Percentiles rank a stretch among this genome's conserved stretches.
Evolutionary conservation across 30 jellyfish, hydroid and myxozoan genomes (phyloP).

Genomic region (Mastigias papua): DNA sequence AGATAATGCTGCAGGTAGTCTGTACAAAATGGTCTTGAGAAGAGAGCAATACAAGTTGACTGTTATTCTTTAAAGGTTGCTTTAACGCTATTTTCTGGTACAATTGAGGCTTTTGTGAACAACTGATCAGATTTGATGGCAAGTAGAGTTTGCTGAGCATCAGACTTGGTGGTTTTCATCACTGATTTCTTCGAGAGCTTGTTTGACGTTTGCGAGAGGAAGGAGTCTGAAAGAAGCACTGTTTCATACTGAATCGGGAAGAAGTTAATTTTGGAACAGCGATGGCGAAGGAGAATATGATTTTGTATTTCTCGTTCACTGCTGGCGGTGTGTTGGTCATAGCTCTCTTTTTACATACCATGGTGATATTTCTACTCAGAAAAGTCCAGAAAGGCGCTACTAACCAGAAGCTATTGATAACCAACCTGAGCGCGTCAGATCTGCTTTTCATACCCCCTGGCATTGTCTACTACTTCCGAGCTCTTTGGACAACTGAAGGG

Average conservation of each 20-base stretch:
- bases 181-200: not conserved
- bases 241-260: not conserved
- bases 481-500: slow-evolving; percentile 34
- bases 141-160: not conserved
- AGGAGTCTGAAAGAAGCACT: not conserved
- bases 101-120: not conserved
- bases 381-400: slow-evolving; percentile 26
- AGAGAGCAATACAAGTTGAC: not conserved
- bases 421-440: slow-evolving; percentile 45
- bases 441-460: slow-evolving; percentile 37
- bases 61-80: not conserved
- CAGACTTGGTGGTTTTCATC: too few relatives aligned
- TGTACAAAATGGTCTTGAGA: not conserved
- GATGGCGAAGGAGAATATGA: slow-evolving; percentile 15
- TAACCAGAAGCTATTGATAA: slow-evolving; percentile 30
- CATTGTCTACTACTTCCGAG: slow-evolving; percentile 16
- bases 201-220: too few relatives aligned
- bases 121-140: too few relatives aligned
- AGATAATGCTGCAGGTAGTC: not conserved
- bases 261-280: not conserved
- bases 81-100: not conserved
- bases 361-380: slow-evolving; percentile 6
- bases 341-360: slow-evolving; percentile 24
- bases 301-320: not conserved
- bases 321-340: slow-evolving; percentile 19